phyloP scores from a whole-genome alignment of 2,888 invertebrate species.

The Polymixis flavicincta region DNA sequence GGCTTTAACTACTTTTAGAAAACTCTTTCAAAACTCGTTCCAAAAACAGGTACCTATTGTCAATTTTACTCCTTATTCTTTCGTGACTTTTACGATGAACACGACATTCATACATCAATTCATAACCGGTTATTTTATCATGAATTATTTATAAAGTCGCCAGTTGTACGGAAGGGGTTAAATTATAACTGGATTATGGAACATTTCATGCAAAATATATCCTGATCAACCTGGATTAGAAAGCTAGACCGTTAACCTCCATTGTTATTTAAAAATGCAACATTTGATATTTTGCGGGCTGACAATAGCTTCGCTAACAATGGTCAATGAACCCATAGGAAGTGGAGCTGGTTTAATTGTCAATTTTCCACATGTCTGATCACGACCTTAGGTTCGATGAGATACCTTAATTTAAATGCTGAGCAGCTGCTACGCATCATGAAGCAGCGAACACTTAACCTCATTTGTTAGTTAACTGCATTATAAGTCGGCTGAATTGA shows the following conservation, averaged over 20 bases:
- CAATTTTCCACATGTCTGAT: slow-evolving; percentile 70
- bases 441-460: slow-evolving; percentile 85
- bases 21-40: slow-evolving; percentile 74
- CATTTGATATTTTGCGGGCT: slow-evolving; percentile 71
- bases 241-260: slow-evolving; percentile 72
- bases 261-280: slow-evolving; percentile 71
- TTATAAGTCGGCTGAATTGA: slow-evolving; percentile 77
- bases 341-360: slow-evolving; percentile 63
- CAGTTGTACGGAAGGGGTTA: slow-evolving; percentile 75
- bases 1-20: slow-evolving; percentile 73
- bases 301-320: slow-evolving; percentile 66
- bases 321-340: slow-evolving; percentile 70
- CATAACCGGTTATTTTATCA: slow-evolving; percentile 78
- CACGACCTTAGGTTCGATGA: slow-evolving; percentile 73
- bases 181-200: slow-evolving; percentile 72
- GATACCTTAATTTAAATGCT: slow-evolving; percentile 80
- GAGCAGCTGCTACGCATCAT: slow-evolving; percentile 85
- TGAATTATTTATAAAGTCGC: slow-evolving; percentile 77
- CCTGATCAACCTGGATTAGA: slow-evolving; percentile 71
- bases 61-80: slow-evolving; percentile 71
- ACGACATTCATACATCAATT: slow-evolving; percentile 64
- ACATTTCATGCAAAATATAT: slow-evolving; percentile 73
- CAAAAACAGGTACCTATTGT: slow-evolving; percentile 72
- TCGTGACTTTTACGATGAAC: slow-evolving; percentile 63
- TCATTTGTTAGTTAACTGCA: slow-evolving; percentile 87